These are phyloP conservation scores for Spilosoma lubricipeda DNA, from an alignment of 2,888 invertebrate species.

Conservation along the genomic window DNA sequence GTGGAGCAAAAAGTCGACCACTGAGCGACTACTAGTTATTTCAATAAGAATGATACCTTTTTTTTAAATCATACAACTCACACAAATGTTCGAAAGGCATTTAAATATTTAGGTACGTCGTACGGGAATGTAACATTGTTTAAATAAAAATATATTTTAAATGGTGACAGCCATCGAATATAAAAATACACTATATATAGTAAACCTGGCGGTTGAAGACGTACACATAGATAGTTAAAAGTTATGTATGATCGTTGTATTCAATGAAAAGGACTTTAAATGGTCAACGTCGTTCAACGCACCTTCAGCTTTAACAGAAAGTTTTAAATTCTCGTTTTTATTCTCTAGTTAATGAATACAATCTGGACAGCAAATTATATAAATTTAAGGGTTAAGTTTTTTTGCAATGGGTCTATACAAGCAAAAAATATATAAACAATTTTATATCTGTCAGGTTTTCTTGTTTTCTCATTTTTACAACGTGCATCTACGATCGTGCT, in stretches of 20 bases:
- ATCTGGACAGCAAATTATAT: neutral
- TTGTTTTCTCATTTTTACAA: too few species aligned
- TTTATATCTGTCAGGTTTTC: too few species aligned
- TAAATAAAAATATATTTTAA: too few species aligned
- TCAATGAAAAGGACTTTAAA: constrained; percentile 25
- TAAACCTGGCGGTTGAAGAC: too few species aligned
- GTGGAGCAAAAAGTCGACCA: too few species aligned
- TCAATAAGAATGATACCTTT: neutral
- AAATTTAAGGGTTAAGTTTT: neutral
- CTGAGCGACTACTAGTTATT: too few species aligned
- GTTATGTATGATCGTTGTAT: constrained; percentile 26
- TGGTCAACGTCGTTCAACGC: constrained; percentile 13
- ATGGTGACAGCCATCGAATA: too few species aligned
- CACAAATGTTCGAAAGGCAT: neutral
- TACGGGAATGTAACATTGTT: too few species aligned
- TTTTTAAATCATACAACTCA: neutral
- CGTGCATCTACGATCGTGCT: too few species aligned
- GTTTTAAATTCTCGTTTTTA: constrained; percentile 19
- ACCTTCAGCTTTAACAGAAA: constrained; percentile 24
- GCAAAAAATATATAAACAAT: neutral
- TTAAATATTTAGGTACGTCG: too few species aligned
- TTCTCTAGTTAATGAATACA: neutral
- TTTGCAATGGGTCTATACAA: neutral
- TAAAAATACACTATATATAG: too few species aligned
- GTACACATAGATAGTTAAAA: constrained; percentile 1